These are phyloP conservation scores for Vireo griseus DNA, from an alignment of 2,797 vertebrate genomes.

Conservation along the genomic window DNA sequence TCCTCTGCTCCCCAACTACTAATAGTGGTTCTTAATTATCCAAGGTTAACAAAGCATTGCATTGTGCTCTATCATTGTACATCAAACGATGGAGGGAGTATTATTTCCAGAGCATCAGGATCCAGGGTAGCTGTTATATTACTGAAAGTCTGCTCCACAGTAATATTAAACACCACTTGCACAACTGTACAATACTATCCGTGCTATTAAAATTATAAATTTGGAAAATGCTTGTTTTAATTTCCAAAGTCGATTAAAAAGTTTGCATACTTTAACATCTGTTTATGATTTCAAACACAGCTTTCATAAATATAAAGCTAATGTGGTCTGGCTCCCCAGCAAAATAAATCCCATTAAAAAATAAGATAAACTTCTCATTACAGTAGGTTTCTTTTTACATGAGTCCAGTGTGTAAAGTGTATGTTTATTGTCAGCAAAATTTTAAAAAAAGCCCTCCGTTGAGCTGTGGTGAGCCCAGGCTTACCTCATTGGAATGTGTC, in stretches of 20 bases:
- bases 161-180: not conserved
- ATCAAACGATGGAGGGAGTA: constrained; percentile 4
- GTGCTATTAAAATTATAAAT: constrained; percentile 12
- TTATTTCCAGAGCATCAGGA: constrained; percentile 9
- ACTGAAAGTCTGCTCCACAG: not conserved
- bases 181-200: not conserved
- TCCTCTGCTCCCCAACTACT: constrained; percentile 61
- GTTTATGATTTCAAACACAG: constrained; percentile 48
- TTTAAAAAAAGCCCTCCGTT: not conserved
- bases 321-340: constrained; percentile 35
- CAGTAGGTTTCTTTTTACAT: constrained; percentile 53
- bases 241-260: constrained; percentile 32
- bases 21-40: constrained; percentile 65
- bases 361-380: constrained; percentile 42
- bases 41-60: constrained; percentile 64
- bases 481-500: constrained; percentile 98
- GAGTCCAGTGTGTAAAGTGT: constrained; percentile 31
- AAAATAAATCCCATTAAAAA: constrained; percentile 64
- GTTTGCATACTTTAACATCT: constrained; percentile 59
- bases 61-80: constrained; percentile 47
- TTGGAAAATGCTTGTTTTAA: constrained; percentile 26
- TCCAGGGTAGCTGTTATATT: not conserved
- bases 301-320: constrained; percentile 55
- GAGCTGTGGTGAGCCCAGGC: not conserved
- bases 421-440: constrained; percentile 63